phyloP scores from a whole-genome alignment of 2,797 vertebrate genomes.

The Steatocranus sp. region DNA sequence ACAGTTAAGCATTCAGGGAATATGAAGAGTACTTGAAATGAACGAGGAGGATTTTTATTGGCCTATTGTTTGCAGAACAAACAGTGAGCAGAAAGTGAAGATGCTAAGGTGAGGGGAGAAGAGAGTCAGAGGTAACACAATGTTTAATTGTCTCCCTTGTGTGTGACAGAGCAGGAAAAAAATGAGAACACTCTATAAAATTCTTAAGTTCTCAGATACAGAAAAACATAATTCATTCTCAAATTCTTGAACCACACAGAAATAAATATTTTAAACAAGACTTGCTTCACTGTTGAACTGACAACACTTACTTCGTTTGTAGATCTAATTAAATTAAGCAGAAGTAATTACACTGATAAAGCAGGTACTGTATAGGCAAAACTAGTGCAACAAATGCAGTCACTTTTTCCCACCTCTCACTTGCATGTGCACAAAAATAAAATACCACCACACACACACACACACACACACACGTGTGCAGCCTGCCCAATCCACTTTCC shows the following conservation, averaged over 20 bases:
- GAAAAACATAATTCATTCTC: background rate
- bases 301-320: background rate
- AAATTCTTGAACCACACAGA: background rate
- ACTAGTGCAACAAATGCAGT: background rate
- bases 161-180: background rate
- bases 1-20: conserved; percentile 44
- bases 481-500: background rate
- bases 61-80: conserved; percentile 32
- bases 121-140: conserved; percentile 19
- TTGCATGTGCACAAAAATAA: background rate
- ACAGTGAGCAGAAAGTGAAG: conserved; percentile 7
- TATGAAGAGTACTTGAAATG: conserved; percentile 42
- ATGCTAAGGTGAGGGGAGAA: background rate
- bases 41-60: conserved; percentile 38
- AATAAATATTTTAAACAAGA: background rate
- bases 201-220: background rate
- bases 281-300: background rate
- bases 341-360: conserved; percentile 16
- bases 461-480: background rate
- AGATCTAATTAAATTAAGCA: conserved; percentile 1
- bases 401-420: background rate
- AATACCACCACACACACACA: background rate
- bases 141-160: conserved; percentile 10
- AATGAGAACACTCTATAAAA: background rate
- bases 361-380: background rate